These are phyloP conservation scores for Xestia xanthographa DNA, from an alignment of 2,888 invertebrate species.

Conservation along the genomic window DNA sequence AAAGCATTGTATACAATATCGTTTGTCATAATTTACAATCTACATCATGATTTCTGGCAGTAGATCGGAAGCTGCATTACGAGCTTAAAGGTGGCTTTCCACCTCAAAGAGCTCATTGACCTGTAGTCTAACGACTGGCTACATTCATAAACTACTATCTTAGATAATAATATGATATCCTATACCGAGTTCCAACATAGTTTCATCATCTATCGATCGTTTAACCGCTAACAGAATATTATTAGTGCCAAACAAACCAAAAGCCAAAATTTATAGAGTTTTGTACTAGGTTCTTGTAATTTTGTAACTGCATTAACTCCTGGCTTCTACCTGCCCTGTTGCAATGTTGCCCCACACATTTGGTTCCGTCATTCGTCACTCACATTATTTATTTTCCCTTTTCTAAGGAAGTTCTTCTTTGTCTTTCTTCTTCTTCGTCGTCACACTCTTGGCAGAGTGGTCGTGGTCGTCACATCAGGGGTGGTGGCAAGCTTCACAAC, in stretches of 20 bases:
- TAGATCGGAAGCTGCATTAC: conserved; percentile 32
- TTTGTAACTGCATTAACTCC: background rate
- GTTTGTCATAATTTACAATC: conserved; percentile 20
- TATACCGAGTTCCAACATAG: background rate
- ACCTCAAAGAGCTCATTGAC: conserved; percentile 50
- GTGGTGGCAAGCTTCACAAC: too few relatives aligned
- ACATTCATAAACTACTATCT: conserved; percentile 11
- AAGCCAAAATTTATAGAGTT: background rate
- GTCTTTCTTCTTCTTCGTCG: too few relatives aligned
- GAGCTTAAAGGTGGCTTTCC: conserved; percentile 21
- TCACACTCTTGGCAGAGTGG: too few relatives aligned
- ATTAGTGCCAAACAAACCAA: background rate
- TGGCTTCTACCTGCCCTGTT: background rate
- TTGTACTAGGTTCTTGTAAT: background rate
- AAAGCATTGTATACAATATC: background rate
- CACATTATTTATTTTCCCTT: background rate
- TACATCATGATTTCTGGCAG: conserved; percentile 47
- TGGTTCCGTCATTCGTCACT: too few relatives aligned
- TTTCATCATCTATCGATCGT: background rate
- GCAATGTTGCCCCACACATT: background rate
- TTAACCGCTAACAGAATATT: background rate
- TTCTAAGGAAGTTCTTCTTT: background rate
- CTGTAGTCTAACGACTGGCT: conserved; percentile 32
- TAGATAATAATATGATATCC: conserved; percentile 10
- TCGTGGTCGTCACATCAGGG: too few relatives aligned